phyloP scores from a whole-genome alignment of 2,888 invertebrate species.

The Homarus gammarus region DNA sequence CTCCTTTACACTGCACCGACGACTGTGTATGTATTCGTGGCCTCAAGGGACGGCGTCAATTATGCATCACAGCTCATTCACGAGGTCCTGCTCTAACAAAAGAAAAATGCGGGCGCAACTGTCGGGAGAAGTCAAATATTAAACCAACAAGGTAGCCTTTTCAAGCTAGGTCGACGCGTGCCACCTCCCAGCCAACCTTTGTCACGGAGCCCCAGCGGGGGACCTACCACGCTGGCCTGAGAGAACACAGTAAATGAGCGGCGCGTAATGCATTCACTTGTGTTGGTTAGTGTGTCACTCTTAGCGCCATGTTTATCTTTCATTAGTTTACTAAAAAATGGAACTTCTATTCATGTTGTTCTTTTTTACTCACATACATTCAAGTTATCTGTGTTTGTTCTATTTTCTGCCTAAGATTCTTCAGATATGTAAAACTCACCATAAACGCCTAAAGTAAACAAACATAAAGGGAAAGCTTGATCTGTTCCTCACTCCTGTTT shows the following conservation, averaged over 20 bases:
- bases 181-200: slow-evolving; percentile 16
- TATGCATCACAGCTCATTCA: background rate
- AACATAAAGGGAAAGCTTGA: too few relatives aligned
- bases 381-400: too few relatives aligned
- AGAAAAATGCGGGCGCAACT: background rate
- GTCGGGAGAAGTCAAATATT: slow-evolving; percentile 24
- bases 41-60: background rate
- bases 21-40: background rate
- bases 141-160: slow-evolving; percentile 9
- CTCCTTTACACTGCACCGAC: background rate
- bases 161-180: background rate
- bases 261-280: background rate
- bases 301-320: background rate
- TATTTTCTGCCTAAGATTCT: too few relatives aligned
- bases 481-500: too few relatives aligned
- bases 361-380: too few relatives aligned
- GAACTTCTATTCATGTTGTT: background rate
- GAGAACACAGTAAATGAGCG: background rate
- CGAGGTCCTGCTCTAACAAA: background rate
- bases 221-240: background rate
- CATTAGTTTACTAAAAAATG: background rate
- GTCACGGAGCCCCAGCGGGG: background rate
- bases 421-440: too few relatives aligned
- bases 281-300: background rate
- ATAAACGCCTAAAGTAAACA: too few relatives aligned